Evolutionary conservation across 2,888 invertebrate species (phyloP).

Genomic region (Xanthorhoe spadicearia): DNA sequence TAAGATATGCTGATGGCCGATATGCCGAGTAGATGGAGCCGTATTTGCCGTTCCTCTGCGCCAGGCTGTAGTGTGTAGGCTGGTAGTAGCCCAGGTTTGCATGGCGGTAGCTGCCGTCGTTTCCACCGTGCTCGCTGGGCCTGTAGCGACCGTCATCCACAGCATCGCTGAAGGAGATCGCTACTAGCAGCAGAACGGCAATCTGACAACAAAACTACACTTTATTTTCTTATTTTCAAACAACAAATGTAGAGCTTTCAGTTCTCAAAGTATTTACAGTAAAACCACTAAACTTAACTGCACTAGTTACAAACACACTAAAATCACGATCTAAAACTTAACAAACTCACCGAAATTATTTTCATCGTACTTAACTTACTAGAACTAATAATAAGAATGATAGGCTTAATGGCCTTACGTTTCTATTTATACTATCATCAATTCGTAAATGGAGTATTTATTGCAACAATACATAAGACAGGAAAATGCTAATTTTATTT

Average conservation of each 20-base stretch:
- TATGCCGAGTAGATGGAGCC: slow-evolving; percentile 59
- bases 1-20: slow-evolving; percentile 58
- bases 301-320: background rate
- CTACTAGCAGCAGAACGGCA: slow-evolving; percentile 53
- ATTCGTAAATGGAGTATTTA: slow-evolving; percentile 76
- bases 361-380: slow-evolving; percentile 66
- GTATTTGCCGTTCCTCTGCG: slow-evolving; percentile 59
- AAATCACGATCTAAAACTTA: slow-evolving; percentile 3
- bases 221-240: background rate
- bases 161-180: slow-evolving; percentile 57
- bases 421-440: slow-evolving; percentile 75
- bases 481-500: slow-evolving; percentile 78
- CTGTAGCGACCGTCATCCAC: slow-evolving; percentile 79
- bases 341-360: slow-evolving; percentile 67
- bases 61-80: slow-evolving; percentile 48
- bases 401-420: slow-evolving; percentile 55
- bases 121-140: slow-evolving; percentile 61
- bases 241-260: background rate
- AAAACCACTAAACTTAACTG: too few relatives aligned
- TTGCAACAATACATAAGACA: slow-evolving; percentile 69
- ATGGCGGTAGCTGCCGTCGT: slow-evolving; percentile 65
- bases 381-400: slow-evolving; percentile 64
- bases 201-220: slow-evolving; percentile 47
- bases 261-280: too few relatives aligned
- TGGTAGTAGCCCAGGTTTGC: slow-evolving; percentile 50